Base-by-base conservation (phyloP, 2,113 vertebrate genomes). In the Scartelaos histophorus region DNA sequence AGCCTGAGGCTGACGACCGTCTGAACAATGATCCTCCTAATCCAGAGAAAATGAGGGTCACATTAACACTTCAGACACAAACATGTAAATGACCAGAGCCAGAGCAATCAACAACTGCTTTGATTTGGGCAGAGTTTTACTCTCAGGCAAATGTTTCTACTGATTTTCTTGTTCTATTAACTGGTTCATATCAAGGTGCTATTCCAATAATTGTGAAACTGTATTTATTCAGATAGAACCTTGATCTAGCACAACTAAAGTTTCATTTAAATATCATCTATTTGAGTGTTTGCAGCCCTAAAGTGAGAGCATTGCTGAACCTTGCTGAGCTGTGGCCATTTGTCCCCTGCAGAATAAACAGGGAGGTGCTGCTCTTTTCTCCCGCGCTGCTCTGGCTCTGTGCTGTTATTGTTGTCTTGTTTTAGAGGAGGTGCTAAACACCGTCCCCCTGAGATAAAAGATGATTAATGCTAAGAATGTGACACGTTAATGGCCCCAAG, bases 301-400 rank as follows among this genome's bases (percentile, higher is more conserved):
- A 34, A 17, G 24, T 34, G 25, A 74, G 56, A 54, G 61, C 7
- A 7, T 43, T 43, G 38, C 29, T 35, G 81, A 38, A 25, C 66
- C 0, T 72, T 78, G 67, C n/a, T 35, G 66, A 38, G 57, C 53
- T 51, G 70, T 75, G 76, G 25, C 92, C 93, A 94, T 94, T 93
- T 94, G 89, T 70, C 68, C 66, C 78, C 82, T 69, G 85, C 78
- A 88, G 90, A 94, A 92, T 92, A 92, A 93, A 93, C 91, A 92
- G 85, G 81, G 85, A 90, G 89, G 89, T 89, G 88, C 82, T 88
- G 81, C 62, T 67, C 74, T 68, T 87, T 78, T 80, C 69, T 87
- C 86, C 87, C 89, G 67, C 24, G 74, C 72, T 87, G 83, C 85
- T 79, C 45, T 75, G 93, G 67, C 24, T 73, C 72, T 87, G 82